Evolutionary conservation across 1,140 invertebrate genomes (phyloP), one percentile per base, ranked within the genome.

Genomic region (Oryctes rhinoceros): DNA sequence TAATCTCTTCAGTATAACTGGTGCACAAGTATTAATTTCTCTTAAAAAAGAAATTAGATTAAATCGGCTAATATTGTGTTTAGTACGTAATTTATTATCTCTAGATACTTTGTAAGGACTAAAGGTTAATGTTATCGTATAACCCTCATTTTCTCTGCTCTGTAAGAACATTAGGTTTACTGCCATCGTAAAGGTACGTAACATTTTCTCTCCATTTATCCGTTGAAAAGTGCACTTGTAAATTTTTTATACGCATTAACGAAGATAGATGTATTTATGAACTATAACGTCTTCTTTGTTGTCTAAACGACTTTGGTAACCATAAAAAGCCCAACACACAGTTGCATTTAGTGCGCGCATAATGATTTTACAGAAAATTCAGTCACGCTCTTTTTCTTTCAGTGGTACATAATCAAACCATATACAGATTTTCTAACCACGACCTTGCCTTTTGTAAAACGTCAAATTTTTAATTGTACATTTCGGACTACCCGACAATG

Each of bases 391-490:
- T 35, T 71, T 71, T 7, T 4, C 13, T 37, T 71, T 37, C 35
- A 35, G 20, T 35, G 11, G 53, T 11, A 11, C 2, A 71, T 35
- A 24, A 71, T 24, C 24, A 71, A 71, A 71, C 65, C 65, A 37
- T 71, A 35, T 15, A 30, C 11, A 71, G 24, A 24, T 24, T 71
- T 71, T 37, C 24, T 11, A 37, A 71, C 65, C 20, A 37, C 24
- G 24, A 24, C 35, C 24, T 37, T 37, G 65, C 24, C 10, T 0
- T 71, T 71, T 35, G 65, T 71, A 24, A 24, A 15, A 71, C 24
- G 65, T 71, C 65, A 71, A 24, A 30, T 35, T 71, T 71, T 71
- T 71, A 71, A 71, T 71, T 71, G 65, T 37, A 71, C 65, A 71
- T 71, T 71, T 71, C 24, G 24, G 65, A 24, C 20, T 24, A 71